A percentile compares a stretch with the other conserved stretches of the same genome.
phyloP scores from a whole-genome alignment of 2,797 vertebrate species.

The Pachyuromys duprasi region DNA sequence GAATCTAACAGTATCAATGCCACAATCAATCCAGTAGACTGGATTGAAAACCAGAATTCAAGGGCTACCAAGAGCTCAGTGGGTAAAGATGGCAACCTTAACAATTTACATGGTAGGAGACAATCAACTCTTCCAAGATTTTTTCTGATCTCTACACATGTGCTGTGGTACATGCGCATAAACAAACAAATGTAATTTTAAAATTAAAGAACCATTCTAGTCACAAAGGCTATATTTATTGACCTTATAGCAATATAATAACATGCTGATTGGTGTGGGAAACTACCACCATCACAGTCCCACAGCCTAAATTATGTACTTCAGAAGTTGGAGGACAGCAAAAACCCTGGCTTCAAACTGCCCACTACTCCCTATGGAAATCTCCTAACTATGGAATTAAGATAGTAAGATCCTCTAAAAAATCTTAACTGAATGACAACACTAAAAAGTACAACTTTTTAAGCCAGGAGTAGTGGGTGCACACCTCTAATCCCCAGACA shows the following conservation, averaged over 20 bases:
- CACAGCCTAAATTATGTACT: neutral
- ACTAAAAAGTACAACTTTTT: neutral
- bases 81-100: neutral
- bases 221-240: slow-evolving; percentile 7
- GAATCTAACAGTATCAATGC: neutral
- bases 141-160: neutral
- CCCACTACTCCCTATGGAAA: neutral
- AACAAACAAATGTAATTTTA: neutral
- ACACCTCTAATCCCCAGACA: neutral
- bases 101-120: neutral
- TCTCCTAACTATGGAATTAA: neutral
- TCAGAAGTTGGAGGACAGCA: neutral
- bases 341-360: neutral
- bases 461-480: neutral
- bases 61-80: neutral
- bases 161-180: neutral
- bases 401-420: neutral
- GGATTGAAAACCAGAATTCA: neutral
- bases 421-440: slow-evolving; percentile 17
- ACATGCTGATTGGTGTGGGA: neutral
- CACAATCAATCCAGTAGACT: neutral
- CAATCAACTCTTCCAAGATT: neutral
- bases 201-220: neutral
- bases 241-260: neutral
- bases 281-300: neutral